Base-by-base conservation (phyloP, 2,888 invertebrate species). In the Noctua janthe region DNA sequence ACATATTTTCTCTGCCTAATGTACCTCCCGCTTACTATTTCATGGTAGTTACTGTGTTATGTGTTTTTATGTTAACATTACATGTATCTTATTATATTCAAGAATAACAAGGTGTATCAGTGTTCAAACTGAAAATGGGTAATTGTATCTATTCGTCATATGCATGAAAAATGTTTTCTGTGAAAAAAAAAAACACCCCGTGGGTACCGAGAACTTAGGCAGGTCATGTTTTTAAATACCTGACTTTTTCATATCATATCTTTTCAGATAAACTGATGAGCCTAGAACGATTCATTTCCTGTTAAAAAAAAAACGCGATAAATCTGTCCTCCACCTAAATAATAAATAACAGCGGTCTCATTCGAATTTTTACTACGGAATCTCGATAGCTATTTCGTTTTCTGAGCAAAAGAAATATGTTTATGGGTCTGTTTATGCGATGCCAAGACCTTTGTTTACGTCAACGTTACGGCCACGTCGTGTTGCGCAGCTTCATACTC, bases 351-450 rank as follows among this genome's bases (percentile, higher is more conserved):
- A 87, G 87, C 78, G 86, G 86, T 87, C 86, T 89, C 81, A 82
- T 86, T 88, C 87, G 82, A 89, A 88, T 89, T 90, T 90, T 91
- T 88, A 88, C 88, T 87, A 89, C 85, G 75, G 81, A 81, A 87
- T 86, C 86, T 88, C 87, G 82, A 87, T 90, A 88, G 88, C 85
- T 85, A 86, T 88, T 90, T 81, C 90, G 80, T 88, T 88, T 85
- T 90, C 83, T 82, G 84, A 83, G 89, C 82, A 84, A 87, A 87
- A 89, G 87, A 89, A 89, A 90, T 90, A 89, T 89, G 89, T 90
- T 89, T 90, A 89, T 90, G 89, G 89, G 78, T 71, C 85, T 91
- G 89, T 89, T 89, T 89, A 89, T 89, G 83, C 86, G 86, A 88
- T 87, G 80, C 82, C 82, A 86, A 81, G 84, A 90, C 83, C 85